Conservation (phyloP, 2,888 invertebrate genomes). For the Epinotia bilunana region DNA sequence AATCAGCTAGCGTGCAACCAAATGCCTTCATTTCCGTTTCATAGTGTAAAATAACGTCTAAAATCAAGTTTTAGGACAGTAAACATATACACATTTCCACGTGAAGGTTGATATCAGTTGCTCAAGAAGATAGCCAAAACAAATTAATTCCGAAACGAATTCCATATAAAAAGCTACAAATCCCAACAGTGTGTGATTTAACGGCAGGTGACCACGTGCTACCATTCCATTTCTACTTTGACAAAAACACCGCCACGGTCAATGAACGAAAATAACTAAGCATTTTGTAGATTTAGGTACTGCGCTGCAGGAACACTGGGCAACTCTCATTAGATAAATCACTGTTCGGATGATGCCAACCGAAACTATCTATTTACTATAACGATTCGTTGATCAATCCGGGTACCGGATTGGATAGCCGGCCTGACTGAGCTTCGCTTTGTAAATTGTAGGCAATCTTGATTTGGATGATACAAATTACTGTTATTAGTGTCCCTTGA, state of each 20-base stretch:
- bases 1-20: not conserved
- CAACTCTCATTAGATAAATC: conserved; percentile 57
- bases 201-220: conserved; percentile 56
- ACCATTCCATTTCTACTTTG: conserved; percentile 52
- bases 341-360: conserved; percentile 50
- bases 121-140: conserved; percentile 9
- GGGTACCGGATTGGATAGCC: not conserved
- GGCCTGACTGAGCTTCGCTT: not conserved
- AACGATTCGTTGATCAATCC: conserved; percentile 27
- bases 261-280: conserved; percentile 70
- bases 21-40: not conserved
- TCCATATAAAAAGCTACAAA: conserved; percentile 16
- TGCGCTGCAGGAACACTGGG: conserved; percentile 49
- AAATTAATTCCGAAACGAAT: conserved; percentile 18
- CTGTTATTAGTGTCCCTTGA: not conserved
- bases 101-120: not conserved
- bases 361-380: conserved; percentile 29
- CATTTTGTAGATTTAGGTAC: conserved; percentile 53
- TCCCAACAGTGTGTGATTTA: conserved; percentile 37
- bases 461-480: not conserved
- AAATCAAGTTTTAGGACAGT: not conserved
- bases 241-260: conserved; percentile 72
- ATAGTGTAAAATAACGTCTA: not conserved
- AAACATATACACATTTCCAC: not conserved
- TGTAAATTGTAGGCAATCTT: not conserved